These are phyloP conservation scores for Eonycteris spelaea DNA, from an alignment of 2,113 vertebrate genomes.

Conservation along the genomic window DNA sequence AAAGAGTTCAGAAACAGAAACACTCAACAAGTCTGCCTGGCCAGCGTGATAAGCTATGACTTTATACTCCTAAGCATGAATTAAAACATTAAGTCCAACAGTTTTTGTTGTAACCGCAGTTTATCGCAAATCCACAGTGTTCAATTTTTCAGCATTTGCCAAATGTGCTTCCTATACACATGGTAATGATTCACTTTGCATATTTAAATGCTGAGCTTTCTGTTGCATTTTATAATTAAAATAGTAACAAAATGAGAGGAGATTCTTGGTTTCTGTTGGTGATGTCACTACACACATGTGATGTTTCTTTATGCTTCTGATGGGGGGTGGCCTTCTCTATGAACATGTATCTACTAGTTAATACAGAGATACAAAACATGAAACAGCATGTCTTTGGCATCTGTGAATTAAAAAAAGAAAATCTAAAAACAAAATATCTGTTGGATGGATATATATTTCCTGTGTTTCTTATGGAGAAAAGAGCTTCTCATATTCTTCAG, in stretches of 20 bases:
- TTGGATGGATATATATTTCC: neutral
- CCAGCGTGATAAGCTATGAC: conserved; percentile 66
- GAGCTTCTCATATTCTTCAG: neutral
- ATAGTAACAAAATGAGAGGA: neutral
- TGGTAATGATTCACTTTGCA: conserved; percentile 45
- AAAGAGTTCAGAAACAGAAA: conserved; percentile 67
- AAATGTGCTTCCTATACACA: neutral
- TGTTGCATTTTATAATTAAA: conserved; percentile 42
- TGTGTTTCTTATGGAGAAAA: conserved; percentile 34
- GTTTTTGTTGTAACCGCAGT: conserved; percentile 58
- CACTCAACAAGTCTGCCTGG: conserved; percentile 47
- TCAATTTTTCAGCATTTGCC: conserved; percentile 55
- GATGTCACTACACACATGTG: neutral
- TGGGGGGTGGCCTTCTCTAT: neutral
- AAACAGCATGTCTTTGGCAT: neutral
- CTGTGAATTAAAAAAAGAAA: neutral
- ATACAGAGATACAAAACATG: neutral
- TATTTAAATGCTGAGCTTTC: conserved; percentile 21
- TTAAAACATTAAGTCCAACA: conserved; percentile 57
- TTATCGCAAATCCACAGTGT: conserved; percentile 67
- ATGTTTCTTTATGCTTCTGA: neutral
- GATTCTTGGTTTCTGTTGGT: neutral
- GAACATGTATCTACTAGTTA: neutral
- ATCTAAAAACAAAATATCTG: neutral
- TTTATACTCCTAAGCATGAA: conserved; percentile 38